Evolutionary conservation across 1,140 invertebrate species (phyloP).

Genomic region (Pinna nobilis): DNA sequence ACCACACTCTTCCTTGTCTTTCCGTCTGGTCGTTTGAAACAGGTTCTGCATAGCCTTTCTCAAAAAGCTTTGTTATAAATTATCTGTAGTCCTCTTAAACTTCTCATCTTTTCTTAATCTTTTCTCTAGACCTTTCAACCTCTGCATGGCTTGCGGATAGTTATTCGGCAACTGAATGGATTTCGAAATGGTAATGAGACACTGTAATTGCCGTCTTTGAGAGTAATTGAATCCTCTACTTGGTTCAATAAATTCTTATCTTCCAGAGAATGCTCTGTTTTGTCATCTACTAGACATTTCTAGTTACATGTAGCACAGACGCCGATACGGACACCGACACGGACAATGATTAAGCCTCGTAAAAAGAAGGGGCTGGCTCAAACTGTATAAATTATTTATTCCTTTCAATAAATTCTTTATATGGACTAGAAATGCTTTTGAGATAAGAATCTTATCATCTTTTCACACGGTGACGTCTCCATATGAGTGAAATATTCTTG

Average conservation of each 20-base stretch:
- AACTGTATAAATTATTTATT: too few species aligned
- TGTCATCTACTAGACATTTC: too few species aligned
- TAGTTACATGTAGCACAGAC: too few species aligned
- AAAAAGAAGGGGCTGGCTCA: too few species aligned
- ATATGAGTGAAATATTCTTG: too few species aligned
- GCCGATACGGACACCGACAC: too few species aligned
- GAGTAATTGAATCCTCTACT: conserved; percentile 18
- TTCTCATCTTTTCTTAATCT: neutral
- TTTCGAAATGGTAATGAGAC: conserved; percentile 23
- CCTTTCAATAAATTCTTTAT: too few species aligned
- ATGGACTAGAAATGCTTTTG: too few species aligned
- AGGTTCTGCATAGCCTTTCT: conserved; percentile 33
- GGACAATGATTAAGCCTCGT: too few species aligned
- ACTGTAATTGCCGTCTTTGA: neutral
- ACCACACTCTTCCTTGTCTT: conserved; percentile 36
- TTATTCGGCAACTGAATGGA: conserved; percentile 20
- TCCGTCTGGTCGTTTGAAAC: conserved; percentile 9
- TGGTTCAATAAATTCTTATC: conserved; percentile 25
- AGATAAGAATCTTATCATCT: too few species aligned
- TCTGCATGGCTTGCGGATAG: neutral
- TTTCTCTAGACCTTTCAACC: conserved; percentile 11
- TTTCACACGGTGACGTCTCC: too few species aligned
- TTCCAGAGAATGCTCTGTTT: conserved; percentile 23
- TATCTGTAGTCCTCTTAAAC: conserved; percentile 24
- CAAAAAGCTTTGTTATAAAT: conserved; percentile 33